Evolutionary conservation across 2,797 vertebrate genomes (phyloP), one percentile per base, ranked within the genome.

Genomic region (Artibeus jamaicensis): DNA sequence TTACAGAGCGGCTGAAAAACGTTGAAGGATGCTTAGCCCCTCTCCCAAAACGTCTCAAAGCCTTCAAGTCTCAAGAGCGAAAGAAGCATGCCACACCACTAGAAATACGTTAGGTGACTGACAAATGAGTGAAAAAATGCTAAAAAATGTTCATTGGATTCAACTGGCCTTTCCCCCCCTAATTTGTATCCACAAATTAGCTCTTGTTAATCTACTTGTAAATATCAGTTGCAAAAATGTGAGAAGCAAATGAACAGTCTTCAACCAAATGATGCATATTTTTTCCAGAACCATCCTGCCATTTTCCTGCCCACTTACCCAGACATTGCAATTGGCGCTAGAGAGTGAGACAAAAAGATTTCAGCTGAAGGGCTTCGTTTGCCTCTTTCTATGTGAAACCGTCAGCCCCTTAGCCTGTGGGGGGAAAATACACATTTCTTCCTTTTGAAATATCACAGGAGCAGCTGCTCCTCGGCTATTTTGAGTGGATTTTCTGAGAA

Each of bases 401-500:
- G 32, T 87, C 91, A 94, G 68, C 84, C 77, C 91, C 94, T 87
- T 94, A 95, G 93, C 76, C 93, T 19, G 2, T 39, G 81, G 65
- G 50, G 39, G 62, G 37, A 57, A 94, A 62, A 93, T 81, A 95
- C 92, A 96, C 94, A 93, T 96, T 95, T 96, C 74, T 96, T 97
- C 85, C 92, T 93, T 96, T 97, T 95, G 97, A 97, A 98, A 97
- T 97, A 98, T 94, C 95, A 94, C 96, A 93, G 95, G 91, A 97
- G 92, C 97, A 98, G 96, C 96, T 97, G 96, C 86, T 97, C 91
- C 94, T 96, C 44, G 32, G 96, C 88, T 97, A 98, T 97, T 98
- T 97, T 96, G 95, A 97, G 97, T 95, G 83, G 84, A 59, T 95
- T 97, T 97, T 96, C 96, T 87, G 95, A 94, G 91, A 98, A 97